Conservation (phyloP, 2,888 invertebrate species). For the Lycaena phlaeas region DNA sequence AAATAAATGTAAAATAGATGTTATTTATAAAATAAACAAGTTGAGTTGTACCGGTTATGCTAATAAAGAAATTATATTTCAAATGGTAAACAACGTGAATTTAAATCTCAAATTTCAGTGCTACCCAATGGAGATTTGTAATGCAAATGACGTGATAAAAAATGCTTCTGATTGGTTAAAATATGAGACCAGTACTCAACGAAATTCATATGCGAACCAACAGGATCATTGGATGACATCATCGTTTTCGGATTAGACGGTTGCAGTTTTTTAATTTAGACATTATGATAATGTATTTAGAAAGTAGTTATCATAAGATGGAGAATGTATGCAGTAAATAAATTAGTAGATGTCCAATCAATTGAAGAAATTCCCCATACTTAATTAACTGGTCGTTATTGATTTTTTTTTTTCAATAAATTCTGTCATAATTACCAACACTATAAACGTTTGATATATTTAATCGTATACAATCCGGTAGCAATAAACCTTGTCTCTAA, state of each 20-base stretch:
- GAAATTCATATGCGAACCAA: neutral
- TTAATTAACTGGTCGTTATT: too few species aligned
- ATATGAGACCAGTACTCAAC: neutral
- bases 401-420: too few species aligned
- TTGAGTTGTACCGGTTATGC: neutral
- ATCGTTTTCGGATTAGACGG: conserved; percentile 2
- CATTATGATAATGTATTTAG: conserved; percentile 12
- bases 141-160: conserved; percentile 1
- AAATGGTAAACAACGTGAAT: neutral
- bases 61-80: conserved; percentile 3
- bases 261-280: conserved; percentile 9
- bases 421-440: too few species aligned
- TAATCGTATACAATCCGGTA: too few species aligned
- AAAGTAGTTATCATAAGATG: conserved; percentile 7
- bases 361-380: too few species aligned
- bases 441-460: too few species aligned
- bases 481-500: too few species aligned
- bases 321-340: too few species aligned
- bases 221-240: conserved; percentile 11
- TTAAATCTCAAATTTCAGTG: neutral
- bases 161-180: neutral
- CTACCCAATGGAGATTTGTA: neutral
- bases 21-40: neutral
- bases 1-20: neutral
- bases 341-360: too few species aligned